Evolutionary conservation across 92 coral and sea anemone species (phyloP).

Genomic region (Phenganax subtilis): DNA sequence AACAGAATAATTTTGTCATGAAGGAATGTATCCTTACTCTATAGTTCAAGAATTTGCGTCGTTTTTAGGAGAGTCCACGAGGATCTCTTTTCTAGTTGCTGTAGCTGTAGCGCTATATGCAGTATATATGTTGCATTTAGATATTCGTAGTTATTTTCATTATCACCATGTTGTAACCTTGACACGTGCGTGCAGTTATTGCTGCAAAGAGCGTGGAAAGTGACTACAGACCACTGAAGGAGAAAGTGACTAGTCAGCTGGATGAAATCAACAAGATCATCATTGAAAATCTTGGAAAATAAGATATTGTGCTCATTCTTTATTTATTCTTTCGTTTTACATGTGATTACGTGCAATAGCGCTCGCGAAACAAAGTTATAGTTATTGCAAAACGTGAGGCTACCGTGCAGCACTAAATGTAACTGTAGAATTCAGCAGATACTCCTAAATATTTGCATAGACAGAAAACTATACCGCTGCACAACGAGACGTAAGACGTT

Average conservation of each 20-base stretch:
- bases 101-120: background rate
- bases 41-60: background rate
- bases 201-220: slow-evolving; percentile 93
- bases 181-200: slow-evolving; percentile 49
- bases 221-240: slow-evolving; percentile 85
- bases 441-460: no score
- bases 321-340: slow-evolving; percentile 12
- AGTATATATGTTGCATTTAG: background rate
- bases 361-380: background rate
- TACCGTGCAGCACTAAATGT: no score
- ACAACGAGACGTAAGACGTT: background rate
- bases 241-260: slow-evolving; percentile 65
- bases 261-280: slow-evolving; percentile 82
- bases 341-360: background rate
- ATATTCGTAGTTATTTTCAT: background rate
- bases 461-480: no score
- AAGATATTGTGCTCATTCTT: background rate
- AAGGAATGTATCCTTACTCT: slow-evolving; percentile 81
- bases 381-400: no score
- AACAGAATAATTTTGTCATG: slow-evolving; percentile 97
- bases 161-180: background rate
- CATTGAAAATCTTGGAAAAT: slow-evolving; percentile 69
- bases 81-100: background rate
- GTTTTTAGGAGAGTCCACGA: background rate
- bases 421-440: no score